Evolutionary conservation across 2,113 vertebrate genomes (phyloP).

Genomic region (Eulemur rufifrons): DNA sequence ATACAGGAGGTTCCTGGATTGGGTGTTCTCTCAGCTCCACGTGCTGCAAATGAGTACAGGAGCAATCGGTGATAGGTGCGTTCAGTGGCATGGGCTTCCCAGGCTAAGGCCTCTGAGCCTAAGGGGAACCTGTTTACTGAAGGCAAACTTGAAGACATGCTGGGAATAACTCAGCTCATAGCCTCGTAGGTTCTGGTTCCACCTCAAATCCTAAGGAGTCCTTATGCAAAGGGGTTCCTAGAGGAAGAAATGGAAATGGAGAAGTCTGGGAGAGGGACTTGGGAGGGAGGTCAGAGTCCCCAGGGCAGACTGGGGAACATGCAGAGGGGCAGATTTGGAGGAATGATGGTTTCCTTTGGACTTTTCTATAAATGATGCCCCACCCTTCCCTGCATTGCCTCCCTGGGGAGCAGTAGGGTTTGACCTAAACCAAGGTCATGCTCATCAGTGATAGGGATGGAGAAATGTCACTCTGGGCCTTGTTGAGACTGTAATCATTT

Average conservation of each 20-base stretch:
- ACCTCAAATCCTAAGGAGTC: neutral
- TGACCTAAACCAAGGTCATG: conserved; percentile 69
- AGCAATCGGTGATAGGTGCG: neutral
- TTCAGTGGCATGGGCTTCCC: conserved; percentile 59
- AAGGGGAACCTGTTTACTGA: conserved; percentile 61
- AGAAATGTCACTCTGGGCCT: conserved; percentile 60
- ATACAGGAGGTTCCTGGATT: neutral
- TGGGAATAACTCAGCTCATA: neutral
- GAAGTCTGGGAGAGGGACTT: neutral
- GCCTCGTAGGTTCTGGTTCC: neutral
- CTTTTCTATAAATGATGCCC: neutral
- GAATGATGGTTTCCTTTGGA: neutral
- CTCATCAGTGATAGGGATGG: conserved; percentile 61
- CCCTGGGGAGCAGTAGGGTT: neutral
- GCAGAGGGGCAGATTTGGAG: too few relatives aligned
- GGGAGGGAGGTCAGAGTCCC: neutral
- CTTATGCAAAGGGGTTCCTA: neutral
- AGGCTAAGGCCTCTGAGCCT: conserved; percentile 59
- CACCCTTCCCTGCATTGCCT: neutral
- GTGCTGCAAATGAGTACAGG: neutral
- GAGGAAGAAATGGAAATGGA: neutral
- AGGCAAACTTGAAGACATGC: conserved; percentile 63
- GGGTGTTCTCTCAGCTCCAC: neutral
- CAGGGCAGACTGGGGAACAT: neutral
- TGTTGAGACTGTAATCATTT: conserved; percentile 67